A percentile compares a stretch with the other conserved stretches of the same genome.
These are phyloP conservation scores for Scomber scombrus DNA, from an alignment of 2,113 vertebrate species.

Conservation along the genomic window DNA sequence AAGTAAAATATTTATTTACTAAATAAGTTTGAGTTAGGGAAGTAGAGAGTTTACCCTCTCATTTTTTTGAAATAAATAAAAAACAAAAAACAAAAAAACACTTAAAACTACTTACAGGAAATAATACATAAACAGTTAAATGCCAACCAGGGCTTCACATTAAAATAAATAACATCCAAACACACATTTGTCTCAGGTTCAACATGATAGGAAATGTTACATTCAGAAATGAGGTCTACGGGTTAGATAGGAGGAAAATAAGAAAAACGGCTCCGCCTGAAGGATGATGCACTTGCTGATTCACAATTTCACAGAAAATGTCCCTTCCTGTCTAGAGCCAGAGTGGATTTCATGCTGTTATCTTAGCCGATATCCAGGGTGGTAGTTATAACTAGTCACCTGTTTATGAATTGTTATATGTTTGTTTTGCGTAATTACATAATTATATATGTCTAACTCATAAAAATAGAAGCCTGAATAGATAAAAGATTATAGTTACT, in stretches of 20 bases:
- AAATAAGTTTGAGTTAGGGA: constrained; percentile 52
- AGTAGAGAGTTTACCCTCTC: constrained; percentile 30
- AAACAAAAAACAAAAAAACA: constrained; percentile 30
- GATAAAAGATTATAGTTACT: constrained; percentile 31
- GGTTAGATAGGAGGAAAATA: constrained; percentile 47
- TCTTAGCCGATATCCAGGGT: constrained; percentile 3
- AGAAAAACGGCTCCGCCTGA: constrained; percentile 7
- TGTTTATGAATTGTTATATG: not conserved
- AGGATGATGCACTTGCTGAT: not conserved
- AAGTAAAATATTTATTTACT: constrained; percentile 62
- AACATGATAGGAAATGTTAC: constrained; percentile 66
- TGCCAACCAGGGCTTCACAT: constrained; percentile 84
- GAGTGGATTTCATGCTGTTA: constrained; percentile 22
- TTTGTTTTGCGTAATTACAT: constrained; percentile 12
- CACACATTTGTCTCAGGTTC: constrained; percentile 64
- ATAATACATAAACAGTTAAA: constrained; percentile 41
- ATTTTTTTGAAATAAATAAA: constrained; percentile 75
- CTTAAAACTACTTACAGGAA: constrained; percentile 61
- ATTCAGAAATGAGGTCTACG: constrained; percentile 78
- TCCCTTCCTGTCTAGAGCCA: constrained; percentile 42
- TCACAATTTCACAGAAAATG: constrained; percentile 26
- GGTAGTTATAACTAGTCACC: not conserved
- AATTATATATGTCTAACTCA: constrained; percentile 11
- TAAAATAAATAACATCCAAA: constrained; percentile 81
- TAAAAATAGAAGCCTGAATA: constrained; percentile 14